Evolutionary conservation across 2,113 vertebrate species (phyloP), one percentile per base, ranked within the genome.

Genomic region (Mormyrus iriodes): DNA sequence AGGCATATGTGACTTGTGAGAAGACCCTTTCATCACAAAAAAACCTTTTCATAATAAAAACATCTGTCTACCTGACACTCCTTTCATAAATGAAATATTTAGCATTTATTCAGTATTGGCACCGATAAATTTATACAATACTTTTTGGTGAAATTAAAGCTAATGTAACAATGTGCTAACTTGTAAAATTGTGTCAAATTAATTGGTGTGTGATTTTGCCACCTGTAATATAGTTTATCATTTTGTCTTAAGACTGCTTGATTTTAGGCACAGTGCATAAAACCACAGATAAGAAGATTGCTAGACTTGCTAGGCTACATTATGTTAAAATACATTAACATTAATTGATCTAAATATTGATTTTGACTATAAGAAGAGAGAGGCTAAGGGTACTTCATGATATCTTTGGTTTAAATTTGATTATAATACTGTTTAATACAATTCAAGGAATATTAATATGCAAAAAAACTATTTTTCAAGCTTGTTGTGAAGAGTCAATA

Each of bases 1-100:
- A 93, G 93, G 94, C 94, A 94, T 94, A 94, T 93, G 93, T 93
- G 92, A 91, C 90, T n/a, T 44, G 88, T 89, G 15, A 52, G 58
- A 35, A 44, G 44, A 94, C 92, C 92, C 93, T 87, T 85, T 65
- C 24, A 42, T 39, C 19, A 52, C n/a, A 53, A 69, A n/a, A 39
- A 27, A 12, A 94, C 93, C 93, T 93, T 88, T 86, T 58, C 31
- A 51, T 24, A 42, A 61, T 53, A 48, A 83, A 89, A 44, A 83
- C 1, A 4, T 27, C 9, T 35, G 46, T 76, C 49, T 27, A 91
- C 91, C 51, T 88, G 93, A 91, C 94, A 92, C 92, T 95, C 95
- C 94, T 95, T 94, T 92, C 65, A 73, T 73, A 73, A 73, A 73
- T 73, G 31, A 73, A 73, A 73, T 73, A 73, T 73, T 73, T 73